These are phyloP conservation scores for Aradus depressus DNA, from an alignment of 2,888 invertebrate species.

Conservation along the genomic window DNA sequence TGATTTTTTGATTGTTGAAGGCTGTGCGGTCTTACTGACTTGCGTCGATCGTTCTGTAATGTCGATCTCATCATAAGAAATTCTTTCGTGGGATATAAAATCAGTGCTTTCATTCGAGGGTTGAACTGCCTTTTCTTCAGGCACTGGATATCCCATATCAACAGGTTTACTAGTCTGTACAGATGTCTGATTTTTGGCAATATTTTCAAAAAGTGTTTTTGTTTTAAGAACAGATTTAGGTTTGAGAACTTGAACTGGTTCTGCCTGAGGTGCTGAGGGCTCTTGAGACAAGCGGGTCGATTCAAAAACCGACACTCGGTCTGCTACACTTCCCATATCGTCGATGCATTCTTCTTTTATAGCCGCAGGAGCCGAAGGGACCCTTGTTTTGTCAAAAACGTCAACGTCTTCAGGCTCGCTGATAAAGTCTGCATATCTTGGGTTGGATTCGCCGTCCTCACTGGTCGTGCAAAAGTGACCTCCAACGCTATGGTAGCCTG, in stretches of 20 bases:
- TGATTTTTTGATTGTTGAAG: no score
- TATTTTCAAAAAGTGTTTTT: constrained; percentile 58
- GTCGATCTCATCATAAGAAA: no score
- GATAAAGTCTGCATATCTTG: constrained; percentile 61
- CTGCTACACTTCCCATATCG: constrained; percentile 41
- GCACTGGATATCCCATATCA: constrained; percentile 32
- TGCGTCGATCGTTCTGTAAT: no score
- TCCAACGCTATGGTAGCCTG: constrained; percentile 51
- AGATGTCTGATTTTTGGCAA: constrained; percentile 36
- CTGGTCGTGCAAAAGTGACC: constrained; percentile 47
- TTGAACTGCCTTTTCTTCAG: constrained; percentile 23
- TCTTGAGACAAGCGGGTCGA: constrained; percentile 36
- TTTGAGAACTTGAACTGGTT: constrained; percentile 19
- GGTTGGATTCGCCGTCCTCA: constrained; percentile 42
- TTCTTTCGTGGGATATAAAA: neutral
- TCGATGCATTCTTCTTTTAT: constrained; percentile 13
- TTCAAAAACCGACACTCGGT: constrained; percentile 45
- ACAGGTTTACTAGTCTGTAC: constrained; percentile 24
- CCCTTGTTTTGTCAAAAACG: constrained; percentile 23
- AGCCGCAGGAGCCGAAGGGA: constrained; percentile 19
- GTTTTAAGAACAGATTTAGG: constrained; percentile 39
- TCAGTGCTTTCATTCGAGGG: constrained; percentile 32
- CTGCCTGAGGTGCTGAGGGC: constrained; percentile 26
- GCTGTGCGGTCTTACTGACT: no score
- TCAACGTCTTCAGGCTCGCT: constrained; percentile 58